phyloP scores from a whole-genome alignment of 2,113 vertebrate genomes.

The Heterotilapia buettikoferi region DNA sequence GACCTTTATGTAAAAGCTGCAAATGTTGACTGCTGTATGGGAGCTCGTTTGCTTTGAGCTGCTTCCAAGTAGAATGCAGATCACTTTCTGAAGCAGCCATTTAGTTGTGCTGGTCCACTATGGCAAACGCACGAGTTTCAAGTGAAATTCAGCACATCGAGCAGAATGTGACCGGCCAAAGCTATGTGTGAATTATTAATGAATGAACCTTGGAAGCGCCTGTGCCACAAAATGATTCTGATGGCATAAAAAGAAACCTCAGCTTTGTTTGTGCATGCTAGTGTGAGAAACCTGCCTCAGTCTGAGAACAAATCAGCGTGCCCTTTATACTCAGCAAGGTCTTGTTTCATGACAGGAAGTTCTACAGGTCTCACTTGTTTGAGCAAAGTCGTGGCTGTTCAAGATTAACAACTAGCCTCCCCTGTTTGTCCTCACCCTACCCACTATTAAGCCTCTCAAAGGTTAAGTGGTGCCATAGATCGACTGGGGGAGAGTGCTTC shows the following conservation, averaged over 20 bases:
- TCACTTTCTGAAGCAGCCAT: neutral
- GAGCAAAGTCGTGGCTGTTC: neutral
- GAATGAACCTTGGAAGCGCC: neutral
- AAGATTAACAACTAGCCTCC: conserved; percentile 2
- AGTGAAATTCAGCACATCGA: neutral
- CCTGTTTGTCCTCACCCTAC: neutral
- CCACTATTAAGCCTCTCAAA: neutral
- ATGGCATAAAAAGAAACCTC: neutral
- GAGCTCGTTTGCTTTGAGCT: neutral
- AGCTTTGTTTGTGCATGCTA: neutral
- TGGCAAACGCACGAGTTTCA: neutral
- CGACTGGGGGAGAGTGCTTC: neutral
- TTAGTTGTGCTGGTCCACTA: neutral
- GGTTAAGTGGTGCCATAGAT: conserved; percentile 22
- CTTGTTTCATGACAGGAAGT: conserved; percentile 4
- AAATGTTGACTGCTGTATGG: neutral
- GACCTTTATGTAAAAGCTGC: neutral
- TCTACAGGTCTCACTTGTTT: neutral
- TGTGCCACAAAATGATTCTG: neutral
- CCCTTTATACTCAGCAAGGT: conserved; percentile 13
- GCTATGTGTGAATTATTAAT: neutral
- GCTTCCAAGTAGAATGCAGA: neutral
- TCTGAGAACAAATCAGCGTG: neutral
- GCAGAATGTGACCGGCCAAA: neutral
- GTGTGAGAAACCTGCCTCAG: neutral